Conservation (phyloP, 2,797 vertebrate species). For the Dipus sagitta region DNA sequence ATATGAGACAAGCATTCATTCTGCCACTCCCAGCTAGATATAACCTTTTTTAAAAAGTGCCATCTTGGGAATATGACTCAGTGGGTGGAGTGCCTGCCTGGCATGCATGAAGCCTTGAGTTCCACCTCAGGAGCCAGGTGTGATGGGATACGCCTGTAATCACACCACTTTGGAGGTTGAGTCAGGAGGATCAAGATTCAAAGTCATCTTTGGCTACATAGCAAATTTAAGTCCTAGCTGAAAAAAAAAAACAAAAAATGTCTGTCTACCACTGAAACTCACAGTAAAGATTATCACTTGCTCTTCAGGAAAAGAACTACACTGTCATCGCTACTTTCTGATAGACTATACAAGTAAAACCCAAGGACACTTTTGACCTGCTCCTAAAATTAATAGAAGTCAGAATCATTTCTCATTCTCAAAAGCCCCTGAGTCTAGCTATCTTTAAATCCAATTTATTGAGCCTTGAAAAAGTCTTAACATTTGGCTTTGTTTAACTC, state of each 20-base stretch:
- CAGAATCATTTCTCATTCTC: not conserved
- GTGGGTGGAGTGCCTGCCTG: too few species aligned
- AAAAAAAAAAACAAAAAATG: too few species aligned
- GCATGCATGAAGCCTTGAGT: too few species aligned
- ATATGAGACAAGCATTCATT: not conserved
- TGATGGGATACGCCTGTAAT: too few species aligned
- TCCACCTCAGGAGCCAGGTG: too few species aligned
- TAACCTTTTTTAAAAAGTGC: not conserved
- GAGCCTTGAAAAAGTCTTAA: not conserved
- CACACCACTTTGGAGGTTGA: too few species aligned
- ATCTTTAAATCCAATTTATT: not conserved
- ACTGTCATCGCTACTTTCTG: not conserved
- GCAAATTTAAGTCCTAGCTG: too few species aligned
- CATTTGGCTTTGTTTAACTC: not conserved
- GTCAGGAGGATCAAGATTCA: too few species aligned
- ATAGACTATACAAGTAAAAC: not conserved
- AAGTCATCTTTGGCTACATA: too few species aligned
- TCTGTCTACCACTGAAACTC: not conserved
- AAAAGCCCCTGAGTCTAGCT: not conserved
- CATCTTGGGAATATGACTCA: too few species aligned
- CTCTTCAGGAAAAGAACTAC: not conserved
- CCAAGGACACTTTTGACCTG: not conserved
- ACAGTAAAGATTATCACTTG: not conserved
- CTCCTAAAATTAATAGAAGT: not conserved
- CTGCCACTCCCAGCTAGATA: not conserved